Base-by-base conservation (phyloP, 2,797 vertebrate species). In the Sebastes variabilis region DNA sequence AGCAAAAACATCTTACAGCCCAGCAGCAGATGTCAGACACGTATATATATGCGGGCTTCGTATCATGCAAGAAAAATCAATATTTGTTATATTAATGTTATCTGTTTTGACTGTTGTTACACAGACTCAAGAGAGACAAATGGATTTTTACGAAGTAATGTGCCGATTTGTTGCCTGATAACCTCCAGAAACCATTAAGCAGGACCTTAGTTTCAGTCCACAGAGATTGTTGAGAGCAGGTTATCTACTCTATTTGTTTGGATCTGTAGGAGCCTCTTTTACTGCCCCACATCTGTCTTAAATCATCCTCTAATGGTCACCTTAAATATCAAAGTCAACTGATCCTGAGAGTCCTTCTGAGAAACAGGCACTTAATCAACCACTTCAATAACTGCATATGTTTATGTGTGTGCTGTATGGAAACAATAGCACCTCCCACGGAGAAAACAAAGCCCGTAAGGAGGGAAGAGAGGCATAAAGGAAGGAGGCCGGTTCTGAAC, bases 241-340 rank as follows among this genome's bases (percentile, higher is more conserved):
- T 87, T 86, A 85, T 89, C 85, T 20, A 16, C 67, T 66, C 30
- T 72, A 27, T 86, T 90, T 86, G 61, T 86, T 87, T 89, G 72
- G 78, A 77, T 83, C 60, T 79, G 36, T 12, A 24, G 58, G 49
- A 88, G 69, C 16, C 64, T 82, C 52, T 72, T 73, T 46, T 32
- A 72, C 67, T 30, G 32, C 27, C 9, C 72, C 25, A 61, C 82
- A 86, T 89, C 81, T 84, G 84, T 69, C 66, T 78, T 49, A 70
- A 79, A 91, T 92, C 77, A 74, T 86, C 77, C 70, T 29, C 27
- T 82, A 77, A 83, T 70, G 66, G 80, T 79, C 76, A 78, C 71
- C 52, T 38, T 76, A 32, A 69, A 84, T 80, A 86, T 86, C 68
- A 78, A 69, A 86, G 82, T 84, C 36, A 60, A 62, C 49, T 46